Evolutionary conservation across 2,113 vertebrate genomes (phyloP), one percentile per base, ranked within the genome.

Genomic region (Zootoca vivipara): DNA sequence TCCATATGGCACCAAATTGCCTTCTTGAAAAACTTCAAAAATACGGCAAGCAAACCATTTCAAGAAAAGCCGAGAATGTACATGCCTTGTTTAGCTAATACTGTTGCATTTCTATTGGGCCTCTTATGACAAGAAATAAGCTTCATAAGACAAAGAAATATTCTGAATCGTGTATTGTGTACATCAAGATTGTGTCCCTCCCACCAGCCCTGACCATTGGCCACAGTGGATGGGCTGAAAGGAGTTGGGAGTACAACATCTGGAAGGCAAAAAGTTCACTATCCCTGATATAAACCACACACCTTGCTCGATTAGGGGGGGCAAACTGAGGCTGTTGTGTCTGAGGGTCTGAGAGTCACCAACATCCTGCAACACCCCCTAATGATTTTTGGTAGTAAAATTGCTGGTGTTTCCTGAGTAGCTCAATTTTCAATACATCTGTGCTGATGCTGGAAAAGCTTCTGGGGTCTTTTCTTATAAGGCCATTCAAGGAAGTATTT

Each of bases 21-120:
- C 24, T 65, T 86, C 22, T 33, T 64, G 62, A n/a, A 77, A 52
- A 26, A 42, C 30, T 64, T 13, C 79, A 64, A 91, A 93, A 90
- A 85, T 1, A 40, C 4, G 3, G 28, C 8, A 86, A 82, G 78
- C 5, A 38, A 85, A 78, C 15, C 30, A 26, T 75, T 64, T 75
- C 35, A 40, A 40, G 72, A 38, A 77, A 16, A 62, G 16, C 20
- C 16, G 24, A 35, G 46, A 58, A 56, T 56, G 46, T 35, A 84
- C n/a, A 33, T n/a, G 79, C 33, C 12, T 35, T 64, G 58, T 64
- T 81, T 22, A 35, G 10, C 20, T 22, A 64, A 64, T 5, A 9
- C 52, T 58, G 58, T 62, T 62, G 16, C 58, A 62, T 33, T 81
- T 22, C 5, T 13, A 35, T 24, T 10, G 8, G 9, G 12, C 56